Conservation (phyloP, 2,113 vertebrate genomes). For the Xenus cinereus region DNA sequence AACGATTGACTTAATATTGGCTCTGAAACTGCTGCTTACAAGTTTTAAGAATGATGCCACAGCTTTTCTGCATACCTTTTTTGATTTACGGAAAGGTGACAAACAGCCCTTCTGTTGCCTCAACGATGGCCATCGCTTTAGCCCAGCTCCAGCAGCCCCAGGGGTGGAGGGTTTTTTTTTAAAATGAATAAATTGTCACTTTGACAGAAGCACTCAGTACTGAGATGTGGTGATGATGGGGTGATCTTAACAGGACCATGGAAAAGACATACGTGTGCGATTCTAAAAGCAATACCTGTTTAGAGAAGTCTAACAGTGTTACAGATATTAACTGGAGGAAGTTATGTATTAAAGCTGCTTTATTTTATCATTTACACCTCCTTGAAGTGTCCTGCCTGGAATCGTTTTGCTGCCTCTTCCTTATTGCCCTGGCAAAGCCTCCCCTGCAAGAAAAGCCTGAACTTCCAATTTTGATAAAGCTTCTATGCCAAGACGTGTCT, state of each 20-base stretch:
- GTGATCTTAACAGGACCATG: background rate
- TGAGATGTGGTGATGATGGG: background rate
- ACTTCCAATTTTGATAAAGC: background rate
- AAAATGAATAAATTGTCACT: background rate
- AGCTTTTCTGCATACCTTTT: background rate
- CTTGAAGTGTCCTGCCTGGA: background rate
- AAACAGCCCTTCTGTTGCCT: background rate
- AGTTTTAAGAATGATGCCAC: background rate
- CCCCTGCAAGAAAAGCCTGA: background rate
- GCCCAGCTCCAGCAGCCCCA: background rate
- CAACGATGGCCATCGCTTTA: rapidly evolving
- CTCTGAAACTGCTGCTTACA: background rate
- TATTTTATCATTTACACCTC: background rate
- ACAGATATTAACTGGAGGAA: background rate
- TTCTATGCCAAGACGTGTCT: background rate
- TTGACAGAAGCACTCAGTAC: background rate
- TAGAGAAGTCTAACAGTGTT: background rate
- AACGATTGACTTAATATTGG: background rate
- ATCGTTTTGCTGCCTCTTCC: background rate
- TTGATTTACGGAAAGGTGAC: background rate
- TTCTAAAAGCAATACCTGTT: background rate
- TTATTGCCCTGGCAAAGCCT: background rate
- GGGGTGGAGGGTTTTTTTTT: no score
- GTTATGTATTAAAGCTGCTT: background rate
- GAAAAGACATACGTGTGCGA: background rate